phyloP scores from a whole-genome alignment of 2,888 invertebrate species.

The Tenodera sinensis region DNA sequence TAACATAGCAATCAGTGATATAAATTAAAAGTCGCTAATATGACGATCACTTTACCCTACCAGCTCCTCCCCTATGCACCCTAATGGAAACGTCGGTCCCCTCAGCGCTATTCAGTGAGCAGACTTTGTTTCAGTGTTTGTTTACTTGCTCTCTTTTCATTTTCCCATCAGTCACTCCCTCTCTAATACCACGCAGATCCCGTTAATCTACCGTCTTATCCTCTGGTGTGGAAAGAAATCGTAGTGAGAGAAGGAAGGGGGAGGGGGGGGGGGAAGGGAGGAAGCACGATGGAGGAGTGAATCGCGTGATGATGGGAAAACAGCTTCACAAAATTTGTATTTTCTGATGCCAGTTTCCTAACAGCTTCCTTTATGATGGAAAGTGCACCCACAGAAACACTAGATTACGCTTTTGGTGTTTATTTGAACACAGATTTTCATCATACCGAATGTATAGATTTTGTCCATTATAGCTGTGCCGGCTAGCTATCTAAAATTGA shows the following conservation, averaged over 20 bases:
- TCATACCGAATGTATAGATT: no score
- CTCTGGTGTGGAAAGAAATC: not conserved
- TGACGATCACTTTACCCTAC: no score
- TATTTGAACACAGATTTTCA: no score
- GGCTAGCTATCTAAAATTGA: no score
- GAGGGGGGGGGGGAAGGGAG: no score
- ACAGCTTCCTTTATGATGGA: no score
- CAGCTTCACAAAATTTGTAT: not conserved
- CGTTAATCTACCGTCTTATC: not conserved
- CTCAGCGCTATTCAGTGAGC: not conserved
- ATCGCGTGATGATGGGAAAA: not conserved
- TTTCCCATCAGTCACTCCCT: not conserved
- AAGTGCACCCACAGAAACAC: no score
- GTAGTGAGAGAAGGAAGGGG: not conserved
- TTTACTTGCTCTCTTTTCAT: not conserved
- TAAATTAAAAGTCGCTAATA: no score
- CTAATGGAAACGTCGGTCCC: not conserved
- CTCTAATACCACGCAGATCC: not conserved
- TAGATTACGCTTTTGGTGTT: no score
- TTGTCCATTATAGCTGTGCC: no score
- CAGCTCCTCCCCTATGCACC: no score
- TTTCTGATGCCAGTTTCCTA: not conserved
- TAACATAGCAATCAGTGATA: no score
- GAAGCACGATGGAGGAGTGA: not conserved
- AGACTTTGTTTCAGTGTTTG: not conserved